A percentile compares a stretch with the other conserved stretches of the same genome.
These are phyloP conservation scores for Martes martes DNA, from an alignment of 2,113 vertebrate species.

Conservation along the genomic window DNA sequence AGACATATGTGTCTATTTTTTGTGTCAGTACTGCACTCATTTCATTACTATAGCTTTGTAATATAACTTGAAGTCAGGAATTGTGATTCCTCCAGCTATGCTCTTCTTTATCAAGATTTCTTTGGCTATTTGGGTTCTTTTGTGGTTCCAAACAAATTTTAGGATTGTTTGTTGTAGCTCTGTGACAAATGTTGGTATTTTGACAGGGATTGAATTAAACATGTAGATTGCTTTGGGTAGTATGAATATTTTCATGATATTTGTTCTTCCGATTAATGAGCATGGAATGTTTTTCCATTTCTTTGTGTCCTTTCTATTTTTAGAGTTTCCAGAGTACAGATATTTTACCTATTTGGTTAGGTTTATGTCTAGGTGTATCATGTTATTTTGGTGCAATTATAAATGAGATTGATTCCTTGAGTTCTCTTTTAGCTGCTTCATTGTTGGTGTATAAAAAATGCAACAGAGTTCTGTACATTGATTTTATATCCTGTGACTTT, in stretches of 20 bases:
- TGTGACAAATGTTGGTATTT: neutral
- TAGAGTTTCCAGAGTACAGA: neutral
- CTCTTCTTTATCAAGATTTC: neutral
- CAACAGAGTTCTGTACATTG: neutral
- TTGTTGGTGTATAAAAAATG: neutral
- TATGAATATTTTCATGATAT: neutral
- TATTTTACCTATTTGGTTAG: neutral
- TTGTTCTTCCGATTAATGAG: neutral
- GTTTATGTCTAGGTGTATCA: neutral
- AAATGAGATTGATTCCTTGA: neutral
- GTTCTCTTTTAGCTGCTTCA: neutral
- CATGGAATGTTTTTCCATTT: neutral
- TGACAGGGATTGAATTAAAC: neutral
- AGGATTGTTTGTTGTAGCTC: neutral
- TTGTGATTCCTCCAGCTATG: neutral
- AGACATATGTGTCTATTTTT: neutral
- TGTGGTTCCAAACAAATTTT: neutral
- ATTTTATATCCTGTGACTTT: neutral
- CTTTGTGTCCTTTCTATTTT: neutral
- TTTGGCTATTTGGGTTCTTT: neutral
- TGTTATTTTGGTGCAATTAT: neutral
- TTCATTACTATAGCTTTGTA: neutral
- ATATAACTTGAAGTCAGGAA: neutral
- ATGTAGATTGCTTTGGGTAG: neutral
- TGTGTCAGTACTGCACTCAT: neutral